These are phyloP conservation scores for Cyrtonyx montezumae DNA, from an alignment of 2,113 vertebrate species.

Conservation along the genomic window DNA sequence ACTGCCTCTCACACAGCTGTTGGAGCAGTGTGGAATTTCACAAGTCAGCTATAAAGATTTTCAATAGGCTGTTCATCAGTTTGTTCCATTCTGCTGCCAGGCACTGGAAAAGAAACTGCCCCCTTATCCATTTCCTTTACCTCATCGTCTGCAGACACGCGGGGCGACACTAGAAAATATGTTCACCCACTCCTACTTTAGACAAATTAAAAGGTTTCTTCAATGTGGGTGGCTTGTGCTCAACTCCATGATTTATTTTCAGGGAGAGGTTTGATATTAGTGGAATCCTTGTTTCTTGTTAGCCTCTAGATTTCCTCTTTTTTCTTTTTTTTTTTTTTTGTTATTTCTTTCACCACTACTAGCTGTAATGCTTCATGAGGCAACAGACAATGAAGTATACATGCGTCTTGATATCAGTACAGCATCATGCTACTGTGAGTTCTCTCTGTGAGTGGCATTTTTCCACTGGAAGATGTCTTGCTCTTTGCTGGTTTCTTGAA, in stretches of 20 bases:
- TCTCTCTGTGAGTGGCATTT: neutral
- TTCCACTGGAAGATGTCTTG: neutral
- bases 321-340: neutral
- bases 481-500: neutral
- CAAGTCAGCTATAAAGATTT: neutral
- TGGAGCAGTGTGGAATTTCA: neutral
- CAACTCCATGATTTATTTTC: neutral
- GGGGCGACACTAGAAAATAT: neutral
- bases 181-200: neutral
- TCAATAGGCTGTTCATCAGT: neutral
- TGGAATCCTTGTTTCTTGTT: neutral
- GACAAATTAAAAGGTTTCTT: neutral
- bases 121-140: neutral
- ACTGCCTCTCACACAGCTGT: neutral
- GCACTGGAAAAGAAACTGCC: neutral
- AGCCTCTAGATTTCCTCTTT: neutral
- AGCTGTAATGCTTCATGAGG: neutral
- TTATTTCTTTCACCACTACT: neutral
- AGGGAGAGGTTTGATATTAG: neutral
- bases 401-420: rapidly evolving
- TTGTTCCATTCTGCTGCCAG: neutral
- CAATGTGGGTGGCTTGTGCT: neutral
- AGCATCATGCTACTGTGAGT: neutral
- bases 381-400: neutral
- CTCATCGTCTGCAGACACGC: neutral